Percentiles rank a stretch among this genome's conserved stretches.
phyloP scores from a whole-genome alignment of 2,113 vertebrate genomes.

The Phoxinus phoxinus region DNA sequence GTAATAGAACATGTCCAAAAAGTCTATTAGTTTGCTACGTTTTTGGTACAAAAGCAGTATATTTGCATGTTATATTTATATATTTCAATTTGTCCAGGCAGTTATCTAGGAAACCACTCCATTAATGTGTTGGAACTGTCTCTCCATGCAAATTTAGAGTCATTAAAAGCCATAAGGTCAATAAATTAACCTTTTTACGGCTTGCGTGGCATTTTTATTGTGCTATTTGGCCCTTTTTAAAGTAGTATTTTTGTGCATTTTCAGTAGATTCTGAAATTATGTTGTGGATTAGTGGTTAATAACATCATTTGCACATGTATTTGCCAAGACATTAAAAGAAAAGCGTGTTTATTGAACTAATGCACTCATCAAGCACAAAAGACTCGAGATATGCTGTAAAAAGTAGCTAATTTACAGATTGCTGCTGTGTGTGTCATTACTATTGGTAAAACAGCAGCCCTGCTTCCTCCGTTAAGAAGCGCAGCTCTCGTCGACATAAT shows the following conservation, averaged over 20 bases:
- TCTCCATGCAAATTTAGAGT: conserved; percentile 22
- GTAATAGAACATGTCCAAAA: background rate
- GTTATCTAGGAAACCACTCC: conserved; percentile 28
- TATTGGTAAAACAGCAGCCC: conserved; percentile 30
- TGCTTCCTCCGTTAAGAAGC: conserved; percentile 18
- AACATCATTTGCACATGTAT: conserved; percentile 30
- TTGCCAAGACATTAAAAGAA: conserved; percentile 43
- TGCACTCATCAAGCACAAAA: conserved; percentile 26
- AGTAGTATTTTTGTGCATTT: conserved; percentile 40
- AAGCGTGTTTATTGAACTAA: conserved; percentile 38
- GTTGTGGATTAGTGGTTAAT: conserved; percentile 23
- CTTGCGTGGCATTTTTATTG: conserved; percentile 32
- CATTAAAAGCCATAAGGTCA: conserved; percentile 29
- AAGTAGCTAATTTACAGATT: conserved; percentile 42
- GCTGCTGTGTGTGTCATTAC: conserved; percentile 25
- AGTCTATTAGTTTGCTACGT: background rate
- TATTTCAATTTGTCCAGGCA: background rate
- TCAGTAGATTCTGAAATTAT: conserved; percentile 28
- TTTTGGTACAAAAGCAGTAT: background rate
- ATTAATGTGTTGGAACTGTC: conserved; percentile 34
- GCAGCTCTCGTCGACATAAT: conserved; percentile 49
- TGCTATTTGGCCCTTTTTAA: conserved; percentile 34
- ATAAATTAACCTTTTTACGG: conserved; percentile 53
- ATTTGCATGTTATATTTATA: background rate
- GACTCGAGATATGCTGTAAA: conserved; percentile 12